Evolutionary conservation across 2,888 invertebrate species (phyloP).

Genomic region (Desoria tigrina): DNA sequence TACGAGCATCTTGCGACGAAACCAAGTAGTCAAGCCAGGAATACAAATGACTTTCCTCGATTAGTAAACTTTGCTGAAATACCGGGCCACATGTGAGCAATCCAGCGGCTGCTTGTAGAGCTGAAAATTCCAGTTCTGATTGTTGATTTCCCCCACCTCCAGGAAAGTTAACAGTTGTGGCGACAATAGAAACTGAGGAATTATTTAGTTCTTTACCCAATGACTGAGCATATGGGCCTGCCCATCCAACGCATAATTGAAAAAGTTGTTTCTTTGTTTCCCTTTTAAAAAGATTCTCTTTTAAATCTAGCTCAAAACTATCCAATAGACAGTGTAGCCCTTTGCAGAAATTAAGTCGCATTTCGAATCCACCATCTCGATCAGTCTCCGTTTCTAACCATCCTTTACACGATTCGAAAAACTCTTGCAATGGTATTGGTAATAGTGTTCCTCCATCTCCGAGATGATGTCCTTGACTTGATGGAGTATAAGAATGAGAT

Average conservation of each 20-base stretch:
- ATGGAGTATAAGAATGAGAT: slow-evolving; percentile 37
- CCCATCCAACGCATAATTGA: slow-evolving; percentile 90
- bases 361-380: slow-evolving; percentile 52
- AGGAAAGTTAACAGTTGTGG: slow-evolving; percentile 27
- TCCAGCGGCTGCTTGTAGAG: slow-evolving; percentile 87
- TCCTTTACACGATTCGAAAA: slow-evolving; percentile 49
- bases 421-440: slow-evolving; percentile 47
- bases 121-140: slow-evolving; percentile 60
- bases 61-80: slow-evolving; percentile 79
- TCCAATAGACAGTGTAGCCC: slow-evolving; percentile 42
- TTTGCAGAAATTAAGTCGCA: slow-evolving; percentile 48
- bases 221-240: slow-evolving; percentile 79
- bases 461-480: slow-evolving; percentile 43
- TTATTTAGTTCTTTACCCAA: slow-evolving; percentile 44
- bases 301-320: slow-evolving; percentile 49
- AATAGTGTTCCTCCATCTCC: slow-evolving; percentile 37
- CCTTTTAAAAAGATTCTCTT: slow-evolving; percentile 74
- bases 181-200: slow-evolving; percentile 23
- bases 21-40: slow-evolving; percentile 91
- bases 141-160: slow-evolving; percentile 49
- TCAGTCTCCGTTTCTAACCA: slow-evolving; percentile 52
- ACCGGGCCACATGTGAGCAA: slow-evolving; percentile 93
- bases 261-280: slow-evolving; percentile 86
- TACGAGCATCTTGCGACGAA: slow-evolving; percentile 69
- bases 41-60: slow-evolving; percentile 89